Base-by-base conservation (phyloP, 1,140 invertebrate species). In the Cherax quadricarinatus region DNA sequence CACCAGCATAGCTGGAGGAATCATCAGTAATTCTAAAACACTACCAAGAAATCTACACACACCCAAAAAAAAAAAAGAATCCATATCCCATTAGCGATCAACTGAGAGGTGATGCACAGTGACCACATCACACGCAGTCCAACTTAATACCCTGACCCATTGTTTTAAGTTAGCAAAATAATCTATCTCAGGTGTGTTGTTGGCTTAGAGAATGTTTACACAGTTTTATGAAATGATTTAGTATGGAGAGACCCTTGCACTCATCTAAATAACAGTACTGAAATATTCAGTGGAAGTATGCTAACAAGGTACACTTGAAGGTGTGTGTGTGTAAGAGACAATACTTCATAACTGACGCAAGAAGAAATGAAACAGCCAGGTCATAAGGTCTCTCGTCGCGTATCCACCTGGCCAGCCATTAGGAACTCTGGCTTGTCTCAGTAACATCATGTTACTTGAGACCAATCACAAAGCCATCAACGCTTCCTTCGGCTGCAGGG, bases 251-350 rank as follows among this genome's bases (percentile, higher is more conserved):
- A 70, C 60, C 84, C 41, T 48, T 21, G 14, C 62, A 49, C 48
- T 86, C 57, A 70, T 86, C 84, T 30, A 86, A 21, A 70, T 70
- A 86, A 86, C 84, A 66, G 62, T 86, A 86, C 62, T 86, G 84
- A 86, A 86, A 73, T 30, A 86, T 21, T 30, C 84, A 86, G 84
- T 86, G 84, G 84, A 86, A 86, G 62, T 41, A 48, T 41, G 4
- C 57, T 66, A 70, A 48, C 62, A 70, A 86, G 62, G 84, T 86
- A 86, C 84, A 70, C 84, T 86, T 86, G n/a, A 86, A 86, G 84
- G 84, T 86, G n/a, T n/a, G n/a, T n/a, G n/a, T n/a, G n/a, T n/a
- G n/a, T n/a, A n/a, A n/a, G n/a, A n/a, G n/a, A 6, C 62, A 21
- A 16, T 16, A 16, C 14, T 66, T 3, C 6, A 16, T 10, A 4